These are phyloP conservation scores for Gobio gobio DNA, from an alignment of 2,113 vertebrate species.

Conservation along the genomic window DNA sequence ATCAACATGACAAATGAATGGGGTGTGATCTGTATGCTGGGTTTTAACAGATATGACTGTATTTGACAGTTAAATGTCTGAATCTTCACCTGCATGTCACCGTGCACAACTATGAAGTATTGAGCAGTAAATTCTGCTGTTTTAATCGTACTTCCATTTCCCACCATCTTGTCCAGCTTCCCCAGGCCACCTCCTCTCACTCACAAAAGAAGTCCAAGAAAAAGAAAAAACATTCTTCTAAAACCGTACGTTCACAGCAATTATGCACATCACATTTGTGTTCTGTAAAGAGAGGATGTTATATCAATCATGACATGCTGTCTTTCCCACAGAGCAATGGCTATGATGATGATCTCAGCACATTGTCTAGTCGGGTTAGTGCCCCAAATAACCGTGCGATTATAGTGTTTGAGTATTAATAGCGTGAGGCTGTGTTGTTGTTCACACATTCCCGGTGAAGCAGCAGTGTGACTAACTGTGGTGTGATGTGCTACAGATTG, in stretches of 20 bases:
- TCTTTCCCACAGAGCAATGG: constrained; percentile 81
- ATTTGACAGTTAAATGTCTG: not conserved
- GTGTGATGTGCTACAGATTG: not conserved
- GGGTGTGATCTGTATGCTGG: not conserved
- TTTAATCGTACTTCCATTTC: not conserved
- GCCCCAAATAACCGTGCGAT: constrained; percentile 55
- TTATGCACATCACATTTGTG: not conserved
- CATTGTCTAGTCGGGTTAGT: constrained; percentile 89
- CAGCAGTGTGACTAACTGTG: not conserved
- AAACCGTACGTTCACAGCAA: constrained; percentile 69
- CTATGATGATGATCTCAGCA: constrained; percentile 78
- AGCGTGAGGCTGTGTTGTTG: not conserved
- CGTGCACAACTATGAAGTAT: not conserved
- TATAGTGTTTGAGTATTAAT: constrained; percentile 2
- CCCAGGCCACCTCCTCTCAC: constrained; percentile 67
- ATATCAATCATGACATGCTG: constrained; percentile 16
- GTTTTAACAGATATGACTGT: not conserved
- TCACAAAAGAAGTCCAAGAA: constrained; percentile 76
- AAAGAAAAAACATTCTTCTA: constrained; percentile 77
- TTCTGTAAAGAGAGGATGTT: not conserved
- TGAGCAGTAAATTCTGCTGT: not conserved
- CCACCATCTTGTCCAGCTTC: constrained; percentile 29
- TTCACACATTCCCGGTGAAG: not conserved
- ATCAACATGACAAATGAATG: not conserved
- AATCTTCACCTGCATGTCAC: not conserved